Conservation (phyloP, 1,140 invertebrate species). For the Formica exsecta region DNA sequence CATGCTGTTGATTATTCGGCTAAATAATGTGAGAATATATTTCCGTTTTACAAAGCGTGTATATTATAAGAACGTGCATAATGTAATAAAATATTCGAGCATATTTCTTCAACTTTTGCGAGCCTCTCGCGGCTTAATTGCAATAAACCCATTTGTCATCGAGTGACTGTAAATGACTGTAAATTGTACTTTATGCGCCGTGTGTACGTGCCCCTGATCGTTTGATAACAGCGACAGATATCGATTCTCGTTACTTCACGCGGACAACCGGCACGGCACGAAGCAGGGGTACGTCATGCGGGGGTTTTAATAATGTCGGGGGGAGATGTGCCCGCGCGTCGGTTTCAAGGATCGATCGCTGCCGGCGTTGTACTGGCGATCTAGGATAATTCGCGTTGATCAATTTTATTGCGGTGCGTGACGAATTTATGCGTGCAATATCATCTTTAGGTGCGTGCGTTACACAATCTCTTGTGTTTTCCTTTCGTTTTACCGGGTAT, state of each 20-base stretch:
- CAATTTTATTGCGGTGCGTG: neutral
- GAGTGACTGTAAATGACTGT: neutral
- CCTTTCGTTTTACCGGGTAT: slow-evolving; percentile 80
- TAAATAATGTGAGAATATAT: neutral
- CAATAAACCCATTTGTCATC: slow-evolving; percentile 5
- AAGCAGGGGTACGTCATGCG: slow-evolving; percentile 19
- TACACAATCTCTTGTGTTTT: neutral
- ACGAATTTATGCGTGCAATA: neutral
- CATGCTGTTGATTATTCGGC: neutral
- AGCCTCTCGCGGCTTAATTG: neutral
- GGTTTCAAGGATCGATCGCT: slow-evolving; percentile 37
- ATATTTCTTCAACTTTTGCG: neutral
- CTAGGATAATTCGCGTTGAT: neutral
- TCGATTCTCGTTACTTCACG: slow-evolving; percentile 49
- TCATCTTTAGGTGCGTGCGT: neutral
- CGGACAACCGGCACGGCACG: neutral
- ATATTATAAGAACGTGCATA: neutral
- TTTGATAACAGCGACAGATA: slow-evolving; percentile 25
- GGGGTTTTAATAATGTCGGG: slow-evolving; percentile 29
- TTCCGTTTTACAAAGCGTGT: neutral
- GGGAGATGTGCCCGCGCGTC: neutral
- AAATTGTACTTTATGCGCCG: neutral
- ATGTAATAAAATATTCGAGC: neutral
- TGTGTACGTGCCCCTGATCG: slow-evolving; percentile 1
- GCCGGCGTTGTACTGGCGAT: neutral